phyloP scores from a whole-genome alignment of 1,140 invertebrate genomes.

The Temnothorax nylanderi region DNA sequence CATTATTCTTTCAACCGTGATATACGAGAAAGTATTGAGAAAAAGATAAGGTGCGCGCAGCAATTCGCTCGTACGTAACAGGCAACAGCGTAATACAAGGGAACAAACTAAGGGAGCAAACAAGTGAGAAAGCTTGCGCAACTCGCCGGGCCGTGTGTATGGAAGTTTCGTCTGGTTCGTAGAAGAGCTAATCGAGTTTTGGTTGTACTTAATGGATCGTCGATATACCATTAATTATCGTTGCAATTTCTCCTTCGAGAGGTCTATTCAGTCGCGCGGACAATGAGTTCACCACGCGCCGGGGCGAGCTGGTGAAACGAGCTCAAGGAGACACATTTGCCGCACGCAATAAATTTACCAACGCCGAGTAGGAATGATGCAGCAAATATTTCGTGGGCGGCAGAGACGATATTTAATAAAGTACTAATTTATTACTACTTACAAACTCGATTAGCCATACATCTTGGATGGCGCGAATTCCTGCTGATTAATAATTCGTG shows the following conservation, averaged over 20 bases:
- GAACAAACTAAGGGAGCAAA: not conserved
- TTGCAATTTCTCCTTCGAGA: conserved; percentile 41
- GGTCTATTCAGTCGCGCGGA: conserved; percentile 41
- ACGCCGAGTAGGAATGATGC: not conserved
- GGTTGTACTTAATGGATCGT: conserved; percentile 51
- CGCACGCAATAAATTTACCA: not conserved
- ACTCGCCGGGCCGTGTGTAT: not conserved
- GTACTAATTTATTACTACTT: conserved; percentile 12
- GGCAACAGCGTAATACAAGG: not conserved
- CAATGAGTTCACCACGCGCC: not conserved
- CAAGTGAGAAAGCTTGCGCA: not conserved
- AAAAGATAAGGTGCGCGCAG: not conserved
- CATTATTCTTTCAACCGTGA: not conserved
- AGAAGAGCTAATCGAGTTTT: conserved; percentile 39
- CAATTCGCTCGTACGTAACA: not conserved
- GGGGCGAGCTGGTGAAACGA: not conserved
- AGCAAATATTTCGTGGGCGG: not conserved
- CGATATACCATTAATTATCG: conserved; percentile 53
- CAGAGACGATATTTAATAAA: conserved; percentile 4
- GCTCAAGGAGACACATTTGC: conserved; percentile 5
- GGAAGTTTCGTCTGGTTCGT: conserved; percentile 31
- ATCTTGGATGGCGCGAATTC: not conserved
- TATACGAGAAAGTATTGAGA: not conserved
- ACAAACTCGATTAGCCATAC: not conserved
- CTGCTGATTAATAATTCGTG: conserved; percentile 11